Conservation (phyloP, 2,113 vertebrate genomes). For the Ceyx margarethae region DNA sequence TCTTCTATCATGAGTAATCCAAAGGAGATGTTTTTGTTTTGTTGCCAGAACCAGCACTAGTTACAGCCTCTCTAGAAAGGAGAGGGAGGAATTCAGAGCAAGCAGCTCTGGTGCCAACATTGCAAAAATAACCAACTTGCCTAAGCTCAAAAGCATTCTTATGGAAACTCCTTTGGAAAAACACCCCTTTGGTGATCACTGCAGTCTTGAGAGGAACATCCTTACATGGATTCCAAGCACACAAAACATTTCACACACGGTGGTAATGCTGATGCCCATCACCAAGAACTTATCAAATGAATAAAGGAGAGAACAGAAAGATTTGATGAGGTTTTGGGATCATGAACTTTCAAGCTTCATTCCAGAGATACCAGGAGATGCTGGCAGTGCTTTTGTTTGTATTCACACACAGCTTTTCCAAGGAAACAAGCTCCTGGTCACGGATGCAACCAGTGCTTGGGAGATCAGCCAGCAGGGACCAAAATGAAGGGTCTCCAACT, state of each 20-base stretch:
- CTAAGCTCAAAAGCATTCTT: background rate
- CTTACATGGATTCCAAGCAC: constrained; percentile 7
- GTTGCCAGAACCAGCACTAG: background rate
- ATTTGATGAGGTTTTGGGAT: fast-evolving
- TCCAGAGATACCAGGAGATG: background rate
- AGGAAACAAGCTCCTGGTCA: background rate
- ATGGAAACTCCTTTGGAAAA: constrained; percentile 1
- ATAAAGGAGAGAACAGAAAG: background rate
- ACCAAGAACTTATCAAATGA: fast-evolving
- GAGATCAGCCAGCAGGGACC: background rate
- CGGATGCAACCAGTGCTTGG: fast-evolving
- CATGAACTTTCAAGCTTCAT: background rate
- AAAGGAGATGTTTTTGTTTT: background rate
- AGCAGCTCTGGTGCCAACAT: background rate
- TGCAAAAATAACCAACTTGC: constrained; percentile 16
- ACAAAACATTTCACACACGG: background rate
- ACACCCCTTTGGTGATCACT: background rate
- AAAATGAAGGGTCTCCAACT: background rate
- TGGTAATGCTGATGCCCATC: fast-evolving
- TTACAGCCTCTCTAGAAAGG: background rate
- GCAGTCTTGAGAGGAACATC: background rate
- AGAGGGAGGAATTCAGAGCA: background rate
- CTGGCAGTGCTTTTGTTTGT: background rate
- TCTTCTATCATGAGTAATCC: background rate
- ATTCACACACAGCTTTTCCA: background rate